phyloP scores from a whole-genome alignment of 2,797 vertebrate species.

The Melanotaenia parkinsoni region DNA sequence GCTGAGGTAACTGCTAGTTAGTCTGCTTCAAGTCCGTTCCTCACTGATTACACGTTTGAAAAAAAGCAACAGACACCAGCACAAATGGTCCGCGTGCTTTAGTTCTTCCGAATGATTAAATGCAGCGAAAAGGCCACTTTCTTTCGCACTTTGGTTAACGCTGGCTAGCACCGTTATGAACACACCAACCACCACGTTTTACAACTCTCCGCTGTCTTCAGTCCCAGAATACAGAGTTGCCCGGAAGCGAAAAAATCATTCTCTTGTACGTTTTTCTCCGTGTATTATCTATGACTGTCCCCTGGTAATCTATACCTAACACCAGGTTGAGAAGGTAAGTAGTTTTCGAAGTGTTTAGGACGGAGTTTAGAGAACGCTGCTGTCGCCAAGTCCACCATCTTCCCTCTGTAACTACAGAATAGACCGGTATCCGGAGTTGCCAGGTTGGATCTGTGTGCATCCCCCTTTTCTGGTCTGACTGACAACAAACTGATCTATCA shows the following conservation, averaged over 20 bases:
- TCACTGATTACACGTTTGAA: conserved; percentile 11
- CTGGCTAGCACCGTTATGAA: conserved; percentile 22
- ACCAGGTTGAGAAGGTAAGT: conserved; percentile 73
- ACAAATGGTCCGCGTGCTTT: conserved; percentile 3
- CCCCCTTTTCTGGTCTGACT: conserved; percentile 39
- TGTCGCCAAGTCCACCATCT: conserved; percentile 84
- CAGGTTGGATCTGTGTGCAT: conserved; percentile 48
- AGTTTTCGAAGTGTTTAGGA: conserved; percentile 78
- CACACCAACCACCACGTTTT: conserved; percentile 48
- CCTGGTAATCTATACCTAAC: conserved; percentile 80
- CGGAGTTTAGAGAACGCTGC: conserved; percentile 80
- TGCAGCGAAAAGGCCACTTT: background rate
- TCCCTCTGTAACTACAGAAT: conserved; percentile 70
- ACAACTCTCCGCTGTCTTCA: conserved; percentile 39
- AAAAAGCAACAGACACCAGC: background rate
- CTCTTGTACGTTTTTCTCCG: background rate
- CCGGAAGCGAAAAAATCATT: conserved; percentile 1
- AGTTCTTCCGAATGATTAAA: background rate
- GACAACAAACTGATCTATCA: background rate
- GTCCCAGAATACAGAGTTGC: conserved; percentile 15
- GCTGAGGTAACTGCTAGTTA: conserved; percentile 45
- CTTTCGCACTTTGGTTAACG: conserved; percentile 33
- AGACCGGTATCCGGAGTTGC: conserved; percentile 66
- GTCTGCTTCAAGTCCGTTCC: conserved; percentile 8
- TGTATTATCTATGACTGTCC: conserved; percentile 84